These are phyloP conservation scores for Orientallactaga sibirica DNA, from an alignment of 2,797 vertebrate species.

Conservation along the genomic window DNA sequence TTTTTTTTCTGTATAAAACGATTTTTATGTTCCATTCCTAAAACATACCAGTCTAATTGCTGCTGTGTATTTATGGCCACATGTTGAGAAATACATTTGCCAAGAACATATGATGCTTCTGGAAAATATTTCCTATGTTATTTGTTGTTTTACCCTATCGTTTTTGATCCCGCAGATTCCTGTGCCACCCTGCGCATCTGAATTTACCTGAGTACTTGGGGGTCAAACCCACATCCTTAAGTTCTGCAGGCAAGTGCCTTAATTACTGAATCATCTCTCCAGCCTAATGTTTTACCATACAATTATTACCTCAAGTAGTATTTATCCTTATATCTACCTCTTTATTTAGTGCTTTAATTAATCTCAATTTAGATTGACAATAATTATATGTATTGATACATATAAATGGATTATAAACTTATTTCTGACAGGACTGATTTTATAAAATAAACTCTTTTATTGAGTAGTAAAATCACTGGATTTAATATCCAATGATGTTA, in stretches of 20 bases:
- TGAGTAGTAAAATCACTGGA: neutral
- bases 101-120: neutral
- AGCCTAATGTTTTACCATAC: no score
- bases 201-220: no score
- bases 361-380: neutral
- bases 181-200: no score
- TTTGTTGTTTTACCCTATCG: neutral
- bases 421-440: neutral
- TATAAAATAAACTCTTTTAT: neutral
- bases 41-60: neutral
- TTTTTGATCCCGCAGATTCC: no score
- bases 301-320: neutral
- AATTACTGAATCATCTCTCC: no score
- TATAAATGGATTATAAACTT: neutral
- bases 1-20: neutral
- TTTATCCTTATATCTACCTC: neutral
- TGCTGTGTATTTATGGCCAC: neutral
- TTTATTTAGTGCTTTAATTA: neutral
- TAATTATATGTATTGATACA: neutral
- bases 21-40: neutral
- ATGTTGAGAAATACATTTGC: neutral
- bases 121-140: neutral
- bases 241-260: no score
- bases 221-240: no score
- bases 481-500: neutral